Percentiles rank a stretch among this genome's conserved stretches.
Evolutionary conservation across 2,113 vertebrate species (phyloP).

Genomic region (Gasterosteus nipponicus): DNA sequence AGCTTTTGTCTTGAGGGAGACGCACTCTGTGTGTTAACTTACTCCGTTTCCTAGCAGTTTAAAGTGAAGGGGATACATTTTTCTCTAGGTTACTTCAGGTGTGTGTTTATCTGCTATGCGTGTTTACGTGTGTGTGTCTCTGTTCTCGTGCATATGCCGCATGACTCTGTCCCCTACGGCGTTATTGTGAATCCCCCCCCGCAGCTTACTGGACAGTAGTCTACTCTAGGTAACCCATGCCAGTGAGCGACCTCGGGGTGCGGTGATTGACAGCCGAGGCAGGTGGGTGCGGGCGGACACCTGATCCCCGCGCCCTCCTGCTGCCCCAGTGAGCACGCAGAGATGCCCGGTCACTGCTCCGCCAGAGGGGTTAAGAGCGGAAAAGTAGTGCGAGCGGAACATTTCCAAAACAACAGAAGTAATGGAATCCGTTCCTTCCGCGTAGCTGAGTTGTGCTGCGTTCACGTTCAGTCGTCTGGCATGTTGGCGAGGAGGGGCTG

Average conservation of each 20-base stretch:
- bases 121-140: background rate
- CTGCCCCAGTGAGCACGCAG: background rate
- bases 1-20: background rate
- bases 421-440: too few relatives aligned
- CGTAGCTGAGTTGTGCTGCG: background rate
- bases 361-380: background rate
- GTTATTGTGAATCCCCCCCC: background rate
- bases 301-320: slow-evolving; percentile 38
- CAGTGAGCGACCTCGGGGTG: background rate
- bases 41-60: background rate
- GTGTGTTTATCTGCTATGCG: background rate
- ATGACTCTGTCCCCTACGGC: background rate
- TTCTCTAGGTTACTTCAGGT: background rate
- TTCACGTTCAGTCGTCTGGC: background rate
- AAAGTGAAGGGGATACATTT: background rate
- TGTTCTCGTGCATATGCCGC: background rate
- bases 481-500: background rate
- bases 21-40: background rate
- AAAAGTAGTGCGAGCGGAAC: background rate
- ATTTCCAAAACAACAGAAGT: background rate
- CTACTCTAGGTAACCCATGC: slow-evolving; percentile 24
- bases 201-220: background rate
- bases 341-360: background rate
- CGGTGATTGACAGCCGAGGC: slow-evolving; percentile 67
- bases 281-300: slow-evolving; percentile 58